Evolutionary conservation across 2,797 vertebrate species (phyloP), one percentile per base, ranked within the genome.

Genomic region (Coracias cyanogaster): DNA sequence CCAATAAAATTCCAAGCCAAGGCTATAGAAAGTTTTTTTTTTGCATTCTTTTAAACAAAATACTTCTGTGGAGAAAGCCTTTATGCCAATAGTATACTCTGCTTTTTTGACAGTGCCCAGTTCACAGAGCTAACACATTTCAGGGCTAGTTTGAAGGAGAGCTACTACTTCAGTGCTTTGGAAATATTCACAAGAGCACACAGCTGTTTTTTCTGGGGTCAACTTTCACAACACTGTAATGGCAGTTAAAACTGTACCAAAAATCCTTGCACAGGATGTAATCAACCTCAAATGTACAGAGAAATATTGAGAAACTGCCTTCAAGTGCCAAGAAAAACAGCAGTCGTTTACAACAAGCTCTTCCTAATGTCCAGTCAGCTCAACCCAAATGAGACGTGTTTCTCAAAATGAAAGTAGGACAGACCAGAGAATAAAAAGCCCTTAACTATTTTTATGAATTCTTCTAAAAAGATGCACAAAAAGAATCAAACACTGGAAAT

Each of bases 181-280:
- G 70, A 90, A 74, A 87, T 86, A 88, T 15, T 52, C 82, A 71
- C 83, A 92, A 91, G 12, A 83, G 57, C 73, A 66, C 80, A 84
- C 97, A 97, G 97, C 93, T 97, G 97, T 74, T 93, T 96, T 96
- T 2, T 0, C 82, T 80, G 82, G 84, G 89, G 78, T 92, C 8
- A 70, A 28, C 86, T 97, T 98, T 90, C 94, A 83, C 85, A 96
- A 96, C 93, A 79, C 70, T 84, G 72, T 28, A 89, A 64, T 58
- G 86, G 95, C 95, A 95, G 94, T 89, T 95, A 97, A 95, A 97
- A 81, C 78, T 69, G 73, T 66, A 91, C 92, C 69, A 86, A 89
- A 97, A 97, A 97, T 97, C 95, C 95, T 92, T 84, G 88, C 94
- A 96, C 97, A 97, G 97, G 97, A 98, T 98, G 97, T 97, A 97